A percentile compares a stretch with the other conserved stretches of the same genome.
Conservation (phyloP, 2,797 vertebrate species). For the Gymnopithys bicolor region DNA sequence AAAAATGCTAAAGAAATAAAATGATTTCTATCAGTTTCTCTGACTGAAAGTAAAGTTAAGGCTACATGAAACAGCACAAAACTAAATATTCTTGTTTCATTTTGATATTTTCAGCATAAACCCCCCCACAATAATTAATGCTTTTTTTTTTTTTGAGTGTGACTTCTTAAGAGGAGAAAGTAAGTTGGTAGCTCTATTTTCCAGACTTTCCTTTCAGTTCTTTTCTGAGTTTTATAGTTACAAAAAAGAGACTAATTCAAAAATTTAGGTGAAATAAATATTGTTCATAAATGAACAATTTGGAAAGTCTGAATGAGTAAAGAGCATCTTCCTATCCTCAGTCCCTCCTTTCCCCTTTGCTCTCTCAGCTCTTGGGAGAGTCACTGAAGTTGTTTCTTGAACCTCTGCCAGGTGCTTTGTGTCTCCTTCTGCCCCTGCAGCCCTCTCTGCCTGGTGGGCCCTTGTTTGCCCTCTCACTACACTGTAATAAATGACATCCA, state of each 20-base stretch:
- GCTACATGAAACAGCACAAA: not conserved
- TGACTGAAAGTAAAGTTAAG: not conserved
- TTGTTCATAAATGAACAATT: not conserved
- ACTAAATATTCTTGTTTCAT: not conserved
- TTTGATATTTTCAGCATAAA: not conserved
- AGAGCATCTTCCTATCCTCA: not conserved
- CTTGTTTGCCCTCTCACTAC: not conserved
- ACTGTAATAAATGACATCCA: not conserved
- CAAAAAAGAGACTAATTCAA: not conserved
- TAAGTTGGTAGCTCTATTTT: not conserved
- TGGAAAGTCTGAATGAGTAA: not conserved
- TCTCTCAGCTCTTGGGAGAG: fast-evolving
- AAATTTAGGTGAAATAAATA: not conserved
- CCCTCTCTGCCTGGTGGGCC: not conserved
- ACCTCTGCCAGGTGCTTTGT: not conserved
- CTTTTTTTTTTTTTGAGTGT: not conserved
- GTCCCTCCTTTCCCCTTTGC: not conserved
- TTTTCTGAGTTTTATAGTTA: not conserved
- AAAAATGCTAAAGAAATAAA: not conserved
- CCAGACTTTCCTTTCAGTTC: not conserved
- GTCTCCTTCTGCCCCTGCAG: not conserved
- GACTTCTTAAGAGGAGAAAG: not conserved
- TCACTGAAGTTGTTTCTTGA: not conserved
- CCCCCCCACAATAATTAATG: not conserved
- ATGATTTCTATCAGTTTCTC: not conserved